Evolutionary conservation across 2,888 invertebrate species (phyloP), one percentile per base, ranked within the genome.

Genomic region (Metopia argyrocephala): DNA sequence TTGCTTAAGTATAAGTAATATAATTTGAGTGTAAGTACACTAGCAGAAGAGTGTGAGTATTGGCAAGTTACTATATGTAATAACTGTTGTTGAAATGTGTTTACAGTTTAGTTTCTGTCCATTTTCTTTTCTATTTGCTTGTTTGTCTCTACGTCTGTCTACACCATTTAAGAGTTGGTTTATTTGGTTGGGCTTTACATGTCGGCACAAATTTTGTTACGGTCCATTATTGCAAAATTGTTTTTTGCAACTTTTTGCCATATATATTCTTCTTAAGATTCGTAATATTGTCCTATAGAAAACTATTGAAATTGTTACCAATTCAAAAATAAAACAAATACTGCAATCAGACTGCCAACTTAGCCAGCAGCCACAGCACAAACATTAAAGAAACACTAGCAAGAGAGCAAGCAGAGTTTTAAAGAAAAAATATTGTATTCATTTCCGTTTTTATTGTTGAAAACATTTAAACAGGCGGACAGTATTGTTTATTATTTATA

Each of bases 151-250:
- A 50, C 65, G 27, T 52, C 45, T 76, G 7, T 31, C 12, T 31
- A 12, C 15, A 15, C 12, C 38, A 4, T 4, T 38, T 1, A 69
- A 7, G 45, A 38, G 64, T 65, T 48, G 31, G 70, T 81, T 81
- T 78, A 75, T 81, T 81, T 75, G 65, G 21, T 65, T 69, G 65
- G 78, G 69, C 52, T 75, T 52, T 70, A 62, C 31, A 78, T 81
- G 81, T 75, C 81, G 81, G 81, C 74, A 81, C 56, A 65, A 75
- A 70, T 70, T 78, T 75, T 78, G 45, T 65, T 75, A 78, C 74
- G 78, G 45, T 81, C 81, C 74, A 81, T 81, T 81, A 81, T 81
- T 61, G 65, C 50, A 70, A 57, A 78, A 78, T 75, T 75, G 54
- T 74, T 78, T 78, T 57, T 23, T 54, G 56, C 64, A 75, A 38